Evolutionary conservation across 2,888 invertebrate genomes (phyloP), one percentile per base, ranked within the genome.

Genomic region (Heliconius erato): DNA sequence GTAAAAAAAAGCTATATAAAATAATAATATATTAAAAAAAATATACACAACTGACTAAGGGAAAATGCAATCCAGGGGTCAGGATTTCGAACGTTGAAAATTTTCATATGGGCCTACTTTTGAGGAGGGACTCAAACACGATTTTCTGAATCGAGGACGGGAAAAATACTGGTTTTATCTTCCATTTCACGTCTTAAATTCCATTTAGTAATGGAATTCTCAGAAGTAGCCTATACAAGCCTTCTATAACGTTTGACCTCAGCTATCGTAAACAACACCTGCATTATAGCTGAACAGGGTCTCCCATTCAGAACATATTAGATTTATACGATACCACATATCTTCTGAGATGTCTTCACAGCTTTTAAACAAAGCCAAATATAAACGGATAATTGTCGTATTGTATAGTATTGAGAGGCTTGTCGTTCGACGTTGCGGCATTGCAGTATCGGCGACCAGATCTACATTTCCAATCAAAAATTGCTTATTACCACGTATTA

Each of bases 351-450:
- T 63, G 63, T 78, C 78, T 67, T 32, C 78, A 65, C 26, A 68
- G 65, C 78, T 35, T 78, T 78, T 49, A 82, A 82, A 82, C 80
- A 82, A 82, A 81, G 74, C 76, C 35, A 77, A 74, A 76, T 81
- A 83, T 72, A 81, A 79, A 80, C 85, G 87, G 86, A 88, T 88
- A 88, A 88, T 88, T 88, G 88, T 88, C 86, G 88, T 86, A 87
- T 86, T 88, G 88, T 88, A 87, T 87, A 86, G 86, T 87, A 88
- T 88, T 87, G 88, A 87, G 87, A 87, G 86, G 86, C 86, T 86
- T 85, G 74, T 77, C 85, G 86, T 87, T 78, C 80, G 80, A 85
- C 84, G 65, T 68, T 86, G 86, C 85, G 85, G 85, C 86, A 86
- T 65, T 86, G 86, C 86, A 86, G 86, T 86, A 85, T 81, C 82